Base-by-base conservation (phyloP, 1,140 invertebrate species). In the Drosophila mayri region DNA sequence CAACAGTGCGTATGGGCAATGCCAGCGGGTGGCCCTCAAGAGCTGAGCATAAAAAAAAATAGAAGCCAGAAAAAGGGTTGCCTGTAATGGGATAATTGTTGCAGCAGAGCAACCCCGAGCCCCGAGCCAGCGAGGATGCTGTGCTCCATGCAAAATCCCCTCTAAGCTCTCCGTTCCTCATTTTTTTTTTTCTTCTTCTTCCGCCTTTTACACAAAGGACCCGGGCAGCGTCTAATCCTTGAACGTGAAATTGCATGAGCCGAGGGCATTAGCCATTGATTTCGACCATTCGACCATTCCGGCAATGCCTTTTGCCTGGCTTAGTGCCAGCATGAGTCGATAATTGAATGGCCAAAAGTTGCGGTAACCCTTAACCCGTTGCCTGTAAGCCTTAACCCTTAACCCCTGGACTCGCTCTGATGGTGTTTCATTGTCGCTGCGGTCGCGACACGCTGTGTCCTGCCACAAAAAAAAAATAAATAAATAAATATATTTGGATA, bases 291-390 rank as follows among this genome's bases (percentile, higher is more conserved):
- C 61, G 44, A 62, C 59, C 65, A 49, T 61, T 75, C 64, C 64
- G 54, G 22, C 14, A 30, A 16, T 46, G 20, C 44, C 12, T 30
- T 30, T 30, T 18, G 43, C 6, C 44, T 47, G 85, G 86, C 85
- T 90, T 90, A 90, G 78, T 90, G 85, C 85, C 85, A 90, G 85
- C 85, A 76, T 90, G 86, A 90, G 86, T 90, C 85, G 90, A 88
- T 88, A 85, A 88, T 85, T 86, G 82, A 86, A 86, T 86, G 76
- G 63, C 63, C 54, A 50, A 32, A 41, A 60, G 44, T 57, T 76
- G 61, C n/a, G 72, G 72, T 73, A 58, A 61, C 65, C 65, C 28
- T 37, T 55, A 47, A 18, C 64, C 71, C 61, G 14, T 38, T 35
- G n/a, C 50, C 58, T 28, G 35, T 68, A 9, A 30, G 44, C 73